Evolutionary conservation across 2,888 invertebrate species (phyloP), one percentile per base, ranked within the genome.

Genomic region (Tipula unca): DNA sequence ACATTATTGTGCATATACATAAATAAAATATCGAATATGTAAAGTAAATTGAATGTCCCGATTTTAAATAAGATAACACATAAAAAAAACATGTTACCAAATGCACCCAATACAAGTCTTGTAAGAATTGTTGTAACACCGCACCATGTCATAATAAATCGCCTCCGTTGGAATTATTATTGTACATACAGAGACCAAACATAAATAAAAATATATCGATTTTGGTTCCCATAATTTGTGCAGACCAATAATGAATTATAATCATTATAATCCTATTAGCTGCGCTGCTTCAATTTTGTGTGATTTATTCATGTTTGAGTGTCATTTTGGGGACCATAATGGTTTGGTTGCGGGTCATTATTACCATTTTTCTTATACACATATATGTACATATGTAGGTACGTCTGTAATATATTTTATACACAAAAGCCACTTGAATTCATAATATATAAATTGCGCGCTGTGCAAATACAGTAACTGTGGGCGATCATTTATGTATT

Each of bases 11-110:
- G 48, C n/a, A n/a, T n/a, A n/a, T 48, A 39, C 13, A 48, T n/a
- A n/a, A 69, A 69, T 69, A 69, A 69, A 25, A 69, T 25, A 20
- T 69, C 69, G 69, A 69, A 25, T 10, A 25, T 10, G n/a, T 69
- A 69, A n/a, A n/a, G n/a, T 69, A 69, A 69, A 69, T 69, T 69
- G 69, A 69, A 69, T 69, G 69, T 69, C 69, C 69, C 25, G 69
- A 69, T 69, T 69, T 69, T 13, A 69, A 69, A 10, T 69, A 69
- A 69, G 69, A 69, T 69, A 69, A 69, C 69, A 69, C 69, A n/a
- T 1, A 3, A 48, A 42, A 42, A 48, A 48, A 69, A 69, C 69
- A 25, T 69, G 69, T 69, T 69, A 69, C 69, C 10, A 69, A 69
- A 69, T 69, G 69, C 69, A 69, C 69, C 69, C 69, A 69, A 69